Base-by-base conservation (phyloP, 2,113 vertebrate species). In the Nesogale talazaci region DNA sequence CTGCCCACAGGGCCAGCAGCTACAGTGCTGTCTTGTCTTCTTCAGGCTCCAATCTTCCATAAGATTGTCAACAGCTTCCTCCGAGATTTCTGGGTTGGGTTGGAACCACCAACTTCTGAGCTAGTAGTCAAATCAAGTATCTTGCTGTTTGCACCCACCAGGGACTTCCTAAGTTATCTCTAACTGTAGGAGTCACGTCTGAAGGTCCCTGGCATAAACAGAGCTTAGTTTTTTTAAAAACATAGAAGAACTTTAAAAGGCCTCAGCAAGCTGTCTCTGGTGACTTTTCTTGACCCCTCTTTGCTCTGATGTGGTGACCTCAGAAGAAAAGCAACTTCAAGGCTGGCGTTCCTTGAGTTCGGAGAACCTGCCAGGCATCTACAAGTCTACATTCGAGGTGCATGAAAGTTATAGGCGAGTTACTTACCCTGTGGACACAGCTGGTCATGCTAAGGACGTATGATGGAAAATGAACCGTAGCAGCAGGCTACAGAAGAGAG, bases 191-290 rank as follows among this genome's bases (percentile, higher is more conserved):
- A 63, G 8, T 82, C 82, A 81, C 10, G 76, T n/a, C 38, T n/a
- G 56, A 72, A 83, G 27, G 46, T 52, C 46, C 6, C 10, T 52
- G 46, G 46, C 57, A 67, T 46, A 34, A 83, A 80, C 6, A 81
- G 22, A 75, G 19, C 16, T 88, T 87, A 78, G 84, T n/a, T n/a
- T n/a, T n/a, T n/a, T n/a, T 61, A 72, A 83, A 91, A 72, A 34
- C 23, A 34, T 77, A 27, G 94, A 77, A 65, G 12, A 77, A 31
- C 15, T 92, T 61, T 61, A 76, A 31, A 36, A 86, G 56, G 70
- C 31, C 70, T n/a, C 42, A 0, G 56, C 63, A 75, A 23, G n/a
- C 69, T 56, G 56, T 59, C 31, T 80, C 0, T 46, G 10, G 57
- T 57, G 61, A 87, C 29, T 69, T 57, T 84, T 9, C 22, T 34